phyloP scores from a whole-genome alignment of 2,113 vertebrate genomes.

The Narcine bancroftii region DNA sequence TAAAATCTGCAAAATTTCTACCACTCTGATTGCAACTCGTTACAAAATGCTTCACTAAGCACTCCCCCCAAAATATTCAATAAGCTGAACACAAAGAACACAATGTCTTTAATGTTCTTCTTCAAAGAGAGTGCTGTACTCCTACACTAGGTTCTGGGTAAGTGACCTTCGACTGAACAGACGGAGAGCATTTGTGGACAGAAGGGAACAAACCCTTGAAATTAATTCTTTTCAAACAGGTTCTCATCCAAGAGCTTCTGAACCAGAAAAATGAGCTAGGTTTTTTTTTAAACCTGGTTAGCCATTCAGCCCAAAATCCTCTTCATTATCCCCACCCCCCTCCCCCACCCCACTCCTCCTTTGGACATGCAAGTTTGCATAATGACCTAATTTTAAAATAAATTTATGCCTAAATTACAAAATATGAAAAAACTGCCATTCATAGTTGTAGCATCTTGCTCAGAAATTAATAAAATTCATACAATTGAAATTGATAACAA shows the following conservation, averaged over 20 bases:
- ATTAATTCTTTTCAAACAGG: neutral
- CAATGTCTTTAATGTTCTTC: neutral
- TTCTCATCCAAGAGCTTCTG: neutral
- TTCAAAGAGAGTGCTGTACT: neutral
- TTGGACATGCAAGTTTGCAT: neutral
- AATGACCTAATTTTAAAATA: neutral
- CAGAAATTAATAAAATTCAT: neutral
- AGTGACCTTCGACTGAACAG: neutral
- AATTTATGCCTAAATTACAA: neutral
- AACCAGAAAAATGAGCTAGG: neutral
- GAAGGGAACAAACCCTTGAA: neutral
- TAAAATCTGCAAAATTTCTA: neutral
- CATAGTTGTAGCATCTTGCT: neutral
- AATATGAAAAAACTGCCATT: neutral
- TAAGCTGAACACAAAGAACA: slow-evolving; percentile 9
- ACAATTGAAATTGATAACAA: neutral
- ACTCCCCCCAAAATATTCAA: neutral
- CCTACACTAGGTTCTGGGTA: neutral
- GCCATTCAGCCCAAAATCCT: neutral
- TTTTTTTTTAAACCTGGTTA: neutral
- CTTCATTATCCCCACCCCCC: neutral
- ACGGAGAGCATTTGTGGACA: neutral
- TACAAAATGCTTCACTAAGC: neutral
- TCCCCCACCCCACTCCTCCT: too few species aligned
- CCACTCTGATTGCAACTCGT: neutral